These are phyloP conservation scores for Laticauda laticaudata DNA, from an alignment of 2,113 vertebrate species.

Conservation along the genomic window DNA sequence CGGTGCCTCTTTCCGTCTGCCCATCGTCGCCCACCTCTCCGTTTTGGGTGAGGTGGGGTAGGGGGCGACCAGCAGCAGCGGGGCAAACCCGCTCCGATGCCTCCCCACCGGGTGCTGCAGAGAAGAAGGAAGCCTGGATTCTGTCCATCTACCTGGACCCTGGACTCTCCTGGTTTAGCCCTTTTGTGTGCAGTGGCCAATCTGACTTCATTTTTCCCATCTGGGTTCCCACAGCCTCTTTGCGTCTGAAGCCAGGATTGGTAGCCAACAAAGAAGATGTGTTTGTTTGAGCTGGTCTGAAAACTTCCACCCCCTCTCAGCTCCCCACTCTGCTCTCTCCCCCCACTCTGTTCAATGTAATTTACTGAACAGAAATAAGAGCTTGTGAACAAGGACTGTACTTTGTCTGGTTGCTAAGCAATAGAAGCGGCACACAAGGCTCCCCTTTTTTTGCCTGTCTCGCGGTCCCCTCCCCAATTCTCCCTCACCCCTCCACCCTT, in stretches of 20 bases:
- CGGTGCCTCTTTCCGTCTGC: no score
- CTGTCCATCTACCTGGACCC: not conserved
- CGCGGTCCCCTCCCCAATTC: fast-evolving
- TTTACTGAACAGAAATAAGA: slow-evolving; percentile 83
- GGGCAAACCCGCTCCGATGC: not conserved
- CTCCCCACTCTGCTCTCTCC: not conserved
- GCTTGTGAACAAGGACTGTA: slow-evolving; percentile 84
- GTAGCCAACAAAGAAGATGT: slow-evolving; percentile 63
- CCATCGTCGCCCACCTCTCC: not conserved
- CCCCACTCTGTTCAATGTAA: slow-evolving; percentile 76
- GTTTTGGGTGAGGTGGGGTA: not conserved
- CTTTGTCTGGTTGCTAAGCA: slow-evolving; percentile 84
- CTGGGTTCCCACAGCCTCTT: slow-evolving; percentile 29
- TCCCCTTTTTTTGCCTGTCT: slow-evolving; percentile 57
- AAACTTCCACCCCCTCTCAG: not conserved
- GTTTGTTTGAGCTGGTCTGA: slow-evolving; percentile 66
- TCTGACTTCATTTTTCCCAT: not conserved
- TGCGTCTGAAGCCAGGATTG: slow-evolving; percentile 35
- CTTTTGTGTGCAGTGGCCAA: not conserved
- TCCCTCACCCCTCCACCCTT: slow-evolving; percentile 23
- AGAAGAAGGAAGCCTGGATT: not conserved
- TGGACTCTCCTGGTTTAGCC: no score
- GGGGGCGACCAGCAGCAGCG: not conserved
- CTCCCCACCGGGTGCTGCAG: not conserved
- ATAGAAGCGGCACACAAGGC: slow-evolving; percentile 72